Percentiles rank a stretch among this genome's conserved stretches.
These are phyloP conservation scores for Ancistrus triradiatus DNA, from an alignment of 2,113 vertebrate genomes.

Conservation along the genomic window DNA sequence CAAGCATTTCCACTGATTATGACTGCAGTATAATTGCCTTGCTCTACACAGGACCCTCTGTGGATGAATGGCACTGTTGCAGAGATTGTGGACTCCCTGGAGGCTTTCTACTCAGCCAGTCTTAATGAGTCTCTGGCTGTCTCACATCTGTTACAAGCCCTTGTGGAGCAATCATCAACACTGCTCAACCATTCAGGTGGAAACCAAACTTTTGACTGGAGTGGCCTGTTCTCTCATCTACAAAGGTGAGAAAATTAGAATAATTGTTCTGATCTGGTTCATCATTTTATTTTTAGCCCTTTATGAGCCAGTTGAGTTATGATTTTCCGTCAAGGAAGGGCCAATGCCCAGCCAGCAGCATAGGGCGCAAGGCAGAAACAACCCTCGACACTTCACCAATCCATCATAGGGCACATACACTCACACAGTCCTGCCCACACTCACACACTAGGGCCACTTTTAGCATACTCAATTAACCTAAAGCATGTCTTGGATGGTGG, in stretches of 20 bases:
- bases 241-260: constrained; percentile 55
- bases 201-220: constrained; percentile 43
- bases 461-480: too few species aligned
- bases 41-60: constrained; percentile 51
- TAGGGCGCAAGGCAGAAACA: too few species aligned
- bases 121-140: constrained; percentile 39
- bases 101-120: constrained; percentile 49
- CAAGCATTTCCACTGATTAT: not conserved
- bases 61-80: constrained; percentile 46
- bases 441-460: too few species aligned
- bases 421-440: too few species aligned
- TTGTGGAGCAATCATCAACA: constrained; percentile 30
- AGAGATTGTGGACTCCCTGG: constrained; percentile 51
- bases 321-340: too few species aligned
- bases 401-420: too few species aligned
- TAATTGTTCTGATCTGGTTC: too few species aligned
- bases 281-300: too few species aligned
- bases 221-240: constrained; percentile 42
- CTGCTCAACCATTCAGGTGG: constrained; percentile 37
- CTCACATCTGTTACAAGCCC: constrained; percentile 40
- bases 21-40: constrained; percentile 33
- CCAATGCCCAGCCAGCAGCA: too few species aligned
- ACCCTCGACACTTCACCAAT: too few species aligned
- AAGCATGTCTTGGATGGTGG: too few species aligned
- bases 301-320: too few species aligned